phyloP scores from a whole-genome alignment of 2,797 vertebrate genomes.

The Alectoris magna region DNA sequence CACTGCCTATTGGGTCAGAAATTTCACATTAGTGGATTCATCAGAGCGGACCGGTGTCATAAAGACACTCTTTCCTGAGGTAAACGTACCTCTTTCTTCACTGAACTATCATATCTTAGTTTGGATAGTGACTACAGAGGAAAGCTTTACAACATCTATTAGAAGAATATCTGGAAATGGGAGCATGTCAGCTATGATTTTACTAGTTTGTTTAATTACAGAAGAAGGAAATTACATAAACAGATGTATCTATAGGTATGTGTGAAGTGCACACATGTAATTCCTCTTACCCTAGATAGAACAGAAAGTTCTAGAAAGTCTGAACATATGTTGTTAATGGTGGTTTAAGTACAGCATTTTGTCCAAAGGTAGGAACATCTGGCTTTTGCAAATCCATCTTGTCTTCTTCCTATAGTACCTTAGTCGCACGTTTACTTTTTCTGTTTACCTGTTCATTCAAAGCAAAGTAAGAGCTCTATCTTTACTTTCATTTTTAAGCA shows the following conservation, averaged over 20 bases:
- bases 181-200: conserved; percentile 2
- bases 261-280: background rate
- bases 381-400: conserved; percentile 2
- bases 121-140: conserved; percentile 21
- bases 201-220: conserved; percentile 28
- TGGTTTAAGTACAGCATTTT: background rate
- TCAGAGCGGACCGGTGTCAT: conserved; percentile 82
- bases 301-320: background rate
- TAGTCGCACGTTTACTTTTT: background rate
- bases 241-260: background rate
- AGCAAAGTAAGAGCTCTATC: background rate
- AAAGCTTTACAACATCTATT: conserved; percentile 46
- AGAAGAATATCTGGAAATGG: background rate
- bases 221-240: conserved; percentile 18
- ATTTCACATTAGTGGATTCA: conserved; percentile 83
- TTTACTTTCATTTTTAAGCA: background rate
- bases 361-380: conserved; percentile 5
- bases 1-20: conserved; percentile 84
- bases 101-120: conserved; percentile 67
- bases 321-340: background rate
- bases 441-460: background rate
- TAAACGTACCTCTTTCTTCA: conserved; percentile 79
- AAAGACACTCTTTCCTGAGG: conserved; percentile 76
- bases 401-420: background rate
- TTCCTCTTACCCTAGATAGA: background rate